phyloP scores from a whole-genome alignment of 2,113 vertebrate species.

The Microcebus lehilahytsara region DNA sequence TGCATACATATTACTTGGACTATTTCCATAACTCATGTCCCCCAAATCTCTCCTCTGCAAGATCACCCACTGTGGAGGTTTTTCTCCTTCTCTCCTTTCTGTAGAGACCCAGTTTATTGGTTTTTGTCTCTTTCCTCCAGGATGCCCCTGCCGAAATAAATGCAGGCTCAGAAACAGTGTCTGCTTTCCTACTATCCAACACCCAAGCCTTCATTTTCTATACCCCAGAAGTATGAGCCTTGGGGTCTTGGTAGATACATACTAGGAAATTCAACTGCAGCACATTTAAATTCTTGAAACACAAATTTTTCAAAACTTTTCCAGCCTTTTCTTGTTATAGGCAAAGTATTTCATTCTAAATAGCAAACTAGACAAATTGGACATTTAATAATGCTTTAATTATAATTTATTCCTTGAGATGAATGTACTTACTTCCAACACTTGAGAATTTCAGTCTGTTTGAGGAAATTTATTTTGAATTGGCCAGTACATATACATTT shows the following conservation, averaged over 20 bases:
- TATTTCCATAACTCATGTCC: neutral
- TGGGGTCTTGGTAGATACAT: neutral
- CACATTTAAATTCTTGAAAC: conserved; percentile 30
- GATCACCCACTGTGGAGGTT: rapidly evolving
- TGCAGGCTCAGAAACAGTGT: neutral
- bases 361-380: conserved; percentile 24
- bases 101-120: neutral
- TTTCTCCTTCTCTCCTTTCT: neutral
- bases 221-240: neutral
- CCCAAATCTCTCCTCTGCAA: neutral
- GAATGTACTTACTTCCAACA: conserved; percentile 54
- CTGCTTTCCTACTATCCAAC: neutral
- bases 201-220: neutral
- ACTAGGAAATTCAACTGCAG: conserved; percentile 15
- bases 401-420: conserved; percentile 58
- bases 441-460: conserved; percentile 50
- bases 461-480: conserved; percentile 65
- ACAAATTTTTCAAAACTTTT: conserved; percentile 23
- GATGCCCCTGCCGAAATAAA: neutral
- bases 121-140: neutral
- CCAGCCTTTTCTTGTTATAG: neutral
- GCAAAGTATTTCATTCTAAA: conserved; percentile 55
- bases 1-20: neutral
- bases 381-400: conserved; percentile 57
- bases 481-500: conserved; percentile 52